Conservation (phyloP, 2,797 vertebrate genomes). For the Nannoperca obscura region DNA sequence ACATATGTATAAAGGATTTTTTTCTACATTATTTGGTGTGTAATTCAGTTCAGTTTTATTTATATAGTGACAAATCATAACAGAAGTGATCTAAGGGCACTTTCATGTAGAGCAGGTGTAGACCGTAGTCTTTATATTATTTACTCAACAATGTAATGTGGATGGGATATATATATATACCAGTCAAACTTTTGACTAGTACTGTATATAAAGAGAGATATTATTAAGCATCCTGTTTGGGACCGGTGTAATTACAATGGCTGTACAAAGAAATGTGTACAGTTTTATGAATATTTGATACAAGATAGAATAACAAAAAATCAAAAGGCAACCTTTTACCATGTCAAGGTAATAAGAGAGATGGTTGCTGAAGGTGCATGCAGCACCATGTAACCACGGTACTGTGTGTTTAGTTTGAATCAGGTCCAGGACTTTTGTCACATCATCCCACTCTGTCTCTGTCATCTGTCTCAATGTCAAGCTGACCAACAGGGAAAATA, state of each 20-base stretch:
- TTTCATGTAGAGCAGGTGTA: too few relatives aligned
- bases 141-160: neutral
- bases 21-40: slow-evolving; percentile 36
- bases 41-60: neutral
- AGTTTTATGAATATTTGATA: neutral
- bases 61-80: too few relatives aligned
- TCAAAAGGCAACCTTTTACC: neutral
- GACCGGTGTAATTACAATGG: neutral
- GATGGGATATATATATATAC: neutral
- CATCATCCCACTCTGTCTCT: slow-evolving; percentile 10
- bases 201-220: too few relatives aligned
- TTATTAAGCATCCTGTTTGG: too few relatives aligned
- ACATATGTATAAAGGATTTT: slow-evolving; percentile 48
- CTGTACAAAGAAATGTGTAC: neutral
- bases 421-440: slow-evolving; percentile 2
- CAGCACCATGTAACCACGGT: neutral
- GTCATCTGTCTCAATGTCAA: slow-evolving; percentile 15
- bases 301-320: neutral
- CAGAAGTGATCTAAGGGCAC: too few relatives aligned
- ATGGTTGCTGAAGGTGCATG: neutral
- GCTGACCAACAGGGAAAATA: slow-evolving; percentile 4
- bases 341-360: neutral
- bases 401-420: slow-evolving; percentile 6
- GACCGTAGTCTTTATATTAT: too few relatives aligned
- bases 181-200: too few relatives aligned